Evolutionary conservation across 2,113 vertebrate species (phyloP).

Genomic region (Nesogale talazaci): DNA sequence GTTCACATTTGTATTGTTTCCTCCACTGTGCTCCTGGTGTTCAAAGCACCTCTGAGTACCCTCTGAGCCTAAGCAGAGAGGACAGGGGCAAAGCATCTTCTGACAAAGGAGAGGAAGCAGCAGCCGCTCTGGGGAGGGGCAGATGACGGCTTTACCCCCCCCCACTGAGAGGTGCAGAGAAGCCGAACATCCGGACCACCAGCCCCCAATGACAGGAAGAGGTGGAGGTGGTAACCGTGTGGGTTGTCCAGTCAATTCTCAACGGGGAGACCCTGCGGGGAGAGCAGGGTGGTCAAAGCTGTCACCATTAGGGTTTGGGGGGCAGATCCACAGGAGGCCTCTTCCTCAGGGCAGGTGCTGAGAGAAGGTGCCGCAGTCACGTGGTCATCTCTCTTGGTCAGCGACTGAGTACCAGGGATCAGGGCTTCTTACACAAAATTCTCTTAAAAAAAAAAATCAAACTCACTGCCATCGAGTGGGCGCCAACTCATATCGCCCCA

Average conservation of each 20-base stretch:
- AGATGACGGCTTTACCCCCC: rapidly evolving
- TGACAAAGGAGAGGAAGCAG: not conserved
- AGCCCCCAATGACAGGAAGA: no score
- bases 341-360: not conserved
- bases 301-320: not conserved
- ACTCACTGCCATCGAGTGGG: no score
- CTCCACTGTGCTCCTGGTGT: not conserved
- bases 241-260: not conserved
- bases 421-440: no score
- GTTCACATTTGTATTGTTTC: not conserved
- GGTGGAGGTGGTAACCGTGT: rapidly evolving
- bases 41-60: not conserved
- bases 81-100: rapidly evolving
- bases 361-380: no score
- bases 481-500: no score
- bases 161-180: rapidly evolving
- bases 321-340: not conserved
- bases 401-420: not conserved
- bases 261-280: not conserved
- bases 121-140: no score
- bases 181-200: not conserved
- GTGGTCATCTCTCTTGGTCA: not conserved
- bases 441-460: no score
- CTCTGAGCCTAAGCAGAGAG: not conserved
- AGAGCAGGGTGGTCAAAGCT: not conserved